Base-by-base conservation (phyloP, 2,113 vertebrate genomes). In the Apodemus sylvaticus region DNA sequence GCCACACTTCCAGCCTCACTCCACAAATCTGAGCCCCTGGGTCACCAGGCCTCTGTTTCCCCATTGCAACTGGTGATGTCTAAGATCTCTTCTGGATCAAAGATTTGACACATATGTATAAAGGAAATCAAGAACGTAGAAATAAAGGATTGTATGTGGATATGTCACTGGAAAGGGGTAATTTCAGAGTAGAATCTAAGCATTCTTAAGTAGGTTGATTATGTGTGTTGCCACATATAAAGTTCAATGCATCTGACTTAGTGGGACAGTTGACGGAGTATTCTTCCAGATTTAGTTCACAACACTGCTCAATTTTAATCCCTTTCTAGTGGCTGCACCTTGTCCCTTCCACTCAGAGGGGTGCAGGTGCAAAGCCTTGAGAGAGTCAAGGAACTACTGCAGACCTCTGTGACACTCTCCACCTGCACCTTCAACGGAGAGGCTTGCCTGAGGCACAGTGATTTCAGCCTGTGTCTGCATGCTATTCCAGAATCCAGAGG, bases 101-200 rank as follows among this genome's bases (percentile, higher is more conserved):
- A 66, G 14, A 26, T 76, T 34, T 58, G 48, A 39, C 29, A 89
- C 7, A 60, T 83, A 51, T 10, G 0, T 62, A 86, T 78, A 73
- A 19, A 83, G 14, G n/a, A 83, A 90, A 81, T 51, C 36, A 55
- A 12, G 60, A 70, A n/a, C 79, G 29, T 7, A 58, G 68, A 91
- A 64, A 45, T 53, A 74, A 93, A 71, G 77, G 34, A 68, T 71
- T 66, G 3, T 73, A 39, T 83, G 76, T 34, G 2, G n/a, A 70
- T 58, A 55, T 73, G 48, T 86, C 68, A 10, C 60, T 58, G 39
- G 45, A 91, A 82, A 48, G 45, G 68, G 26, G 3, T 66, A 3
- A 89, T 92, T 93, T 94, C 34, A 24, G 91, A 71, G n/a, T 89
- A 70, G 89, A 86, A 51, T 11, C 19, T 24, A 42, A 88, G 31